Conservation (phyloP, 2,797 vertebrate species). For the Clarias fuscus region DNA sequence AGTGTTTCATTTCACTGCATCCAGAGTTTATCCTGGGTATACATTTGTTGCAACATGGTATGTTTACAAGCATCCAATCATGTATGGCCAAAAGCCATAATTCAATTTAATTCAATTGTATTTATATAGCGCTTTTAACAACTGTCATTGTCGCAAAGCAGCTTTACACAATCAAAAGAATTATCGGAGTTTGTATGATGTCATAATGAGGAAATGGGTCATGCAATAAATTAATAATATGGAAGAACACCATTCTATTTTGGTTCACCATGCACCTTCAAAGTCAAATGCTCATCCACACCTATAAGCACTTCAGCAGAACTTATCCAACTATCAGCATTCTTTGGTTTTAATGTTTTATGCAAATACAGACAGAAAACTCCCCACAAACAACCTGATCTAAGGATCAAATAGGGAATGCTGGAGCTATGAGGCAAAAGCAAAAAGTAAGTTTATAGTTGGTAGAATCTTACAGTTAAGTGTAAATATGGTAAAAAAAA, state of each 20-base stretch:
- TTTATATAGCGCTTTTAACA: too few relatives aligned
- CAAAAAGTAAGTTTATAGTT: not conserved
- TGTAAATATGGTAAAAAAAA: not conserved
- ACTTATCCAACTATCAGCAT: not conserved
- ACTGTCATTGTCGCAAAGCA: too few relatives aligned
- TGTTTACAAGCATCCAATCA: too few relatives aligned
- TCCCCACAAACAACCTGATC: not conserved
- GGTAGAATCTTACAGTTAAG: not conserved
- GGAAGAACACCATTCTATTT: not conserved
- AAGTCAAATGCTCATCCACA: not conserved
- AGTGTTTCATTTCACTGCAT: not conserved
- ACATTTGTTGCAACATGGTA: too few relatives aligned
- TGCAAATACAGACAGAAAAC: not conserved
- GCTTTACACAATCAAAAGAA: too few relatives aligned
- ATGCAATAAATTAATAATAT: too few relatives aligned
- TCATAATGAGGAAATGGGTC: too few relatives aligned
- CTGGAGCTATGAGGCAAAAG: not conserved
- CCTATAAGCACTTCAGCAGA: not conserved
- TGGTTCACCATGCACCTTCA: not conserved
- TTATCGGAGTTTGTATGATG: too few relatives aligned
- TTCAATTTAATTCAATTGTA: too few relatives aligned
- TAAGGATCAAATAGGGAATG: not conserved
- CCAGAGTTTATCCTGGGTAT: not conserved
- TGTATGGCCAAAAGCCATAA: too few relatives aligned
- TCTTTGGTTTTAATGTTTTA: not conserved